Evolutionary conservation across 2,888 invertebrate species (phyloP).

Genomic region (Plutella xylostella): DNA sequence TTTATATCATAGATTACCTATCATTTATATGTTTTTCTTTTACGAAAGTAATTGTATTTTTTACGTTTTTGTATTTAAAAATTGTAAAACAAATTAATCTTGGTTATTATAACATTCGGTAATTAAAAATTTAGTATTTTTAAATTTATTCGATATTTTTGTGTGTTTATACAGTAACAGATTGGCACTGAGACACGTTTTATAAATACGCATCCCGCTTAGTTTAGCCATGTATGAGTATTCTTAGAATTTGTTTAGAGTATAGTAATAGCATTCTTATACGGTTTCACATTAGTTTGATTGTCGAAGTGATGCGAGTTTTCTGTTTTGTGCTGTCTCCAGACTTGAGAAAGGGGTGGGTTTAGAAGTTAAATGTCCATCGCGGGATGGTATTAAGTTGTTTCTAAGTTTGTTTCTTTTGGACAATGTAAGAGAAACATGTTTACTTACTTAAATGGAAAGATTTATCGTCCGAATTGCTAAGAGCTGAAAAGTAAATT

Average conservation of each 20-base stretch:
- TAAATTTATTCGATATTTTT: too few species aligned
- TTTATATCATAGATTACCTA: too few species aligned
- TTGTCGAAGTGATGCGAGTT: slow-evolving; percentile 67
- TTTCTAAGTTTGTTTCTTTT: slow-evolving; percentile 4
- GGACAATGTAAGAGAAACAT: neutral
- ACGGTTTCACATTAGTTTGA: slow-evolving; percentile 58
- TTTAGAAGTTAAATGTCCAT: slow-evolving; percentile 46
- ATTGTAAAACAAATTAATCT: too few species aligned
- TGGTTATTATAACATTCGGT: too few species aligned
- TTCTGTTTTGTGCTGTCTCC: slow-evolving; percentile 31
- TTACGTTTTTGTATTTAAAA: too few species aligned
- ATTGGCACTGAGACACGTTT: neutral
- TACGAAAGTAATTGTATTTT: too few species aligned
- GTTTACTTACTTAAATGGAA: slow-evolving; percentile 3
- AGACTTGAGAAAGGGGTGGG: slow-evolving; percentile 64
- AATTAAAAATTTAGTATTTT: too few species aligned
- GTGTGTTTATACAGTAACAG: too few species aligned
- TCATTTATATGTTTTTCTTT: too few species aligned
- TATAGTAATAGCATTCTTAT: slow-evolving; percentile 64
- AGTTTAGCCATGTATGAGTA: slow-evolving; percentile 19
- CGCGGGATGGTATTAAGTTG: slow-evolving; percentile 22
- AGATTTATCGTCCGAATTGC: neutral
- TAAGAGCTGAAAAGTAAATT: neutral
- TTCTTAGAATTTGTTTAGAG: slow-evolving; percentile 63
- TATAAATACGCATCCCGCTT: neutral